Base-by-base conservation (phyloP, 2,888 invertebrate species). In the Galerucella nymphaeae region DNA sequence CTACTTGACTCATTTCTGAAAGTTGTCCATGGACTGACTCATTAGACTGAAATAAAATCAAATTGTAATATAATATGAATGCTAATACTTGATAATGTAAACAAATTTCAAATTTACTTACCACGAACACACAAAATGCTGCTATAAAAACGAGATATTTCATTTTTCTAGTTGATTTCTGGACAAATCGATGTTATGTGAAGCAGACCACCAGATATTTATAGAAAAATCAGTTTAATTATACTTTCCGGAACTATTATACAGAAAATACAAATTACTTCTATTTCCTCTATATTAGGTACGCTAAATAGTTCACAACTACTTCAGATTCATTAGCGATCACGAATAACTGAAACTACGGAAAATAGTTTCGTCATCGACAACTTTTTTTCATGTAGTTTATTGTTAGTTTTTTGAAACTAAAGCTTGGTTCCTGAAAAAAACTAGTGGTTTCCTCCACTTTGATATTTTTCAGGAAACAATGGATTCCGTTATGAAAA, bases 151-250 rank as follows among this genome's bases (percentile, higher is more conserved):
- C 41, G 16, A 61, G 4, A 38, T 41, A 61, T 61, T 30, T 61
- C 61, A 61, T 61, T 16, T 61, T 61, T n/a, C 30, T 16, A 16
- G 41, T 16, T 61, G 41, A 16, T 41, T 59, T 61, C 20, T 41
- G 16, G 11, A 16, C 11, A 11, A 16, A 61, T 16, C 16, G 10
- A 14, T 14, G 38, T 18, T 50, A 8, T 53, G 18, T 10, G 6
- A 10, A 16, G 10, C 16, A 16, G 16, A 53, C 2, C 8, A 2
- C 10, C 41, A 13, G 41, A n/a, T 2, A 41, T 61, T 41, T 38
- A 61, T 38, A 38, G 10, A 18, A 14, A 59, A n/a, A n/a, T 10
- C 5, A 16, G 3, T 23, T 16, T 8, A 11, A 16, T 11, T 14
- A 13, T 38, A 61, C n/a, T 18, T 61, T 38, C 61, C 61, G 30